A percentile compares a stretch with the other conserved stretches of the same genome.
phyloP scores from a whole-genome alignment of 2,888 invertebrate genomes.

The Epinotia demarniana region DNA sequence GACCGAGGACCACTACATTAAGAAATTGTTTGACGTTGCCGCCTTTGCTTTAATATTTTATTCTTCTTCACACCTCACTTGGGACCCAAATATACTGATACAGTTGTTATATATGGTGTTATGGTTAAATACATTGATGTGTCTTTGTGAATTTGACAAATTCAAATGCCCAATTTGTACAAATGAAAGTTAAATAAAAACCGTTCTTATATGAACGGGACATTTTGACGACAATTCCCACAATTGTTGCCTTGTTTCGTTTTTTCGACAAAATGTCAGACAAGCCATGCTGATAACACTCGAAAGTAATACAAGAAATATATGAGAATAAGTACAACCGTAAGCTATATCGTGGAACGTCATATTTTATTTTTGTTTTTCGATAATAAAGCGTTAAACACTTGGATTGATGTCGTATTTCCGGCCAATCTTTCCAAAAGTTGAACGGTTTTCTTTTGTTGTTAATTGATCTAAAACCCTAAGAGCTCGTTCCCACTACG shows the following conservation, averaged over 20 bases:
- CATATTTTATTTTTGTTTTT: slow-evolving; percentile 16
- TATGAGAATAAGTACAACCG: slow-evolving; percentile 8
- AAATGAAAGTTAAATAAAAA: slow-evolving; percentile 32
- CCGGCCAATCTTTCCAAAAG: neutral
- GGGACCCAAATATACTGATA: neutral
- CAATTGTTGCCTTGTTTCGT: slow-evolving; percentile 29
- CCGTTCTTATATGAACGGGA: slow-evolving; percentile 30
- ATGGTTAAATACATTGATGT: neutral
- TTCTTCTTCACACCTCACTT: neutral
- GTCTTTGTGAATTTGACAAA: slow-evolving; percentile 11
- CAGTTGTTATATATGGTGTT: no score
- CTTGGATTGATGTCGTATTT: slow-evolving; percentile 7
- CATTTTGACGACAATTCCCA: slow-evolving; percentile 25
- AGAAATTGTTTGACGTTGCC: slow-evolving; percentile 47
- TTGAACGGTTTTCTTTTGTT: slow-evolving; percentile 24
- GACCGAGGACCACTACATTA: slow-evolving; percentile 43
- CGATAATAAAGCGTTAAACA: slow-evolving; percentile 14
- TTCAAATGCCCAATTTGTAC: slow-evolving; percentile 22
- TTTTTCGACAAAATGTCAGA: slow-evolving; percentile 36
- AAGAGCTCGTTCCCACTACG: no score
- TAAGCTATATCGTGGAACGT: slow-evolving; percentile 1
- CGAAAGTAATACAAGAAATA: slow-evolving; percentile 16
- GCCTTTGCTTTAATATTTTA: slow-evolving; percentile 9
- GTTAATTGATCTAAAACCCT: slow-evolving; percentile 22
- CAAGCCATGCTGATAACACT: slow-evolving; percentile 29